Conservation (phyloP, 2,113 vertebrate species). For the Xenopus borealis region DNA sequence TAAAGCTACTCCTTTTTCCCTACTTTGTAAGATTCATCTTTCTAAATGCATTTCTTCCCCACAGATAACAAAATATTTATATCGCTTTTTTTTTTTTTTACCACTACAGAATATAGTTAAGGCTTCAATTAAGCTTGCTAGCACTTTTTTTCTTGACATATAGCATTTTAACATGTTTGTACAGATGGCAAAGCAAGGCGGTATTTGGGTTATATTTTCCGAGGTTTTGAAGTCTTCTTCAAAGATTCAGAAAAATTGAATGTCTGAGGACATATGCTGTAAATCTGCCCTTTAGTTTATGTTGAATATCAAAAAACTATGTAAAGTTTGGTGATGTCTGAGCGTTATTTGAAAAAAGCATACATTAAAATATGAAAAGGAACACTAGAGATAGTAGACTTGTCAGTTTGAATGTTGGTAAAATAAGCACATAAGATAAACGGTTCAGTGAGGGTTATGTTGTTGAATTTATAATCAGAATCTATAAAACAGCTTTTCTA, state of each 20-base stretch:
- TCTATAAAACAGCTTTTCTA: conserved; percentile 55
- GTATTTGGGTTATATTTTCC: conserved; percentile 73
- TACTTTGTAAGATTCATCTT: no score
- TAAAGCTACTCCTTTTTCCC: background rate
- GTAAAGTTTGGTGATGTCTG: conserved; percentile 73
- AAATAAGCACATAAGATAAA: conserved; percentile 80
- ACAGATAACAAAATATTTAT: no score
- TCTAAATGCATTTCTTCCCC: no score
- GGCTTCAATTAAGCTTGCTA: conserved; percentile 68
- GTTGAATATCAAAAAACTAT: conserved; percentile 76
- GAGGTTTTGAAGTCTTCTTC: conserved; percentile 76
- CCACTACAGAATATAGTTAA: background rate
- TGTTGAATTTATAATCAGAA: conserved; percentile 72
- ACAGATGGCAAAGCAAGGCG: conserved; percentile 66
- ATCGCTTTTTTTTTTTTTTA: no score
- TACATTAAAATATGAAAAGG: conserved; percentile 72
- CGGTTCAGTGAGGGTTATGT: conserved; percentile 74
- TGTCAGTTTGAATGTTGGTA: conserved; percentile 80
- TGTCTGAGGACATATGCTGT: conserved; percentile 71
- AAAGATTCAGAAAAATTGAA: conserved; percentile 71
- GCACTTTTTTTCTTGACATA: conserved; percentile 66
- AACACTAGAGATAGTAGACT: conserved; percentile 68
- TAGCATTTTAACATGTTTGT: conserved; percentile 71
- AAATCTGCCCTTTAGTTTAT: conserved; percentile 77
- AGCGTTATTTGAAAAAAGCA: conserved; percentile 66